Percentiles rank a stretch among this genome's conserved stretches.
These are phyloP conservation scores for Drosophila helvetica DNA, from an alignment of 2,888 invertebrate genomes.

Conservation along the genomic window DNA sequence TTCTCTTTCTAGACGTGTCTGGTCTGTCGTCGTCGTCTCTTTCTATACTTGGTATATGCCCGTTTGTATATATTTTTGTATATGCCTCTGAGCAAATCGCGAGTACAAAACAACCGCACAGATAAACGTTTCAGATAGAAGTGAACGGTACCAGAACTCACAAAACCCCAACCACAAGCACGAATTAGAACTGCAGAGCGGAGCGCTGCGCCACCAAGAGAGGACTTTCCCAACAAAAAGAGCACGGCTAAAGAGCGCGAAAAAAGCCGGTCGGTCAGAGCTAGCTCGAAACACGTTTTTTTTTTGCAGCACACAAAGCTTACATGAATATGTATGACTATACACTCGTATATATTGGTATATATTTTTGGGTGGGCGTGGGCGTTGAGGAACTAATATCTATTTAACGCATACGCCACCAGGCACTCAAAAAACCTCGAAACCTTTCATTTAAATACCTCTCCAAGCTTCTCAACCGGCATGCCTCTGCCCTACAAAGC, in stretches of 20 bases:
- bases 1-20: slow-evolving; percentile 13
- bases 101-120: slow-evolving; percentile 70
- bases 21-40: slow-evolving; percentile 16
- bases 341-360: slow-evolving; percentile 39
- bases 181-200: slow-evolving; percentile 62
- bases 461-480: slow-evolving; percentile 55
- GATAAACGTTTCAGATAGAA: slow-evolving; percentile 81
- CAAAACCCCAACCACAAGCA: slow-evolving; percentile 53
- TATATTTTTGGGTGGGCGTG: slow-evolving; percentile 30
- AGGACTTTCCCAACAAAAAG: slow-evolving; percentile 2
- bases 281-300: slow-evolving; percentile 52
- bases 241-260: slow-evolving; percentile 23
- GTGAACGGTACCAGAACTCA: slow-evolving; percentile 60
- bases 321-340: slow-evolving; percentile 29
- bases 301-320: slow-evolving; percentile 18
- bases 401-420: slow-evolving; percentile 59
- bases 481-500: slow-evolving; percentile 19
- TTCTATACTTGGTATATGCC: slow-evolving; percentile 17
- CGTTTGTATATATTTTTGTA: slow-evolving; percentile 12
- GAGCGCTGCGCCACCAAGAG: slow-evolving; percentile 3
- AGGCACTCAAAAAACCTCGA: slow-evolving; percentile 4
- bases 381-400: slow-evolving; percentile 31
- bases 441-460: slow-evolving; percentile 32
- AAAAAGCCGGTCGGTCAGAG: slow-evolving; percentile 35
- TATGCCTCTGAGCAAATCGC: slow-evolving; percentile 23